Conservation (phyloP, 53 echinoderm and acorn worm species). For the Henricia sp. region DNA sequence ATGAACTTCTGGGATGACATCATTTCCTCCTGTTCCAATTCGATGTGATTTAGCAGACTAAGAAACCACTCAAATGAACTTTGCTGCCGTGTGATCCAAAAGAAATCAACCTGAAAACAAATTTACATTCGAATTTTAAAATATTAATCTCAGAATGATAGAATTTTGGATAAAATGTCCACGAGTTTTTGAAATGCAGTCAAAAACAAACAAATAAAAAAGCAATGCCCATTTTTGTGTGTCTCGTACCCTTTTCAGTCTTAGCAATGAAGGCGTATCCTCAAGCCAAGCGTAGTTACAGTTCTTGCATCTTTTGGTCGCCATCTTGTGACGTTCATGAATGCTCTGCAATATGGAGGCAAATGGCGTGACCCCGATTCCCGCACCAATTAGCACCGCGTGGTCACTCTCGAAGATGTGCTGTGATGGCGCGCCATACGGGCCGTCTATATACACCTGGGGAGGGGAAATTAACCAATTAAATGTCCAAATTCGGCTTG, state of each 20-base stretch:
- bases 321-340: slow-evolving; percentile 88
- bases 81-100: slow-evolving; percentile 97
- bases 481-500: no score
- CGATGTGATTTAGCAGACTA: slow-evolving; percentile 87
- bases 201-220: background rate
- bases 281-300: slow-evolving; percentile 81
- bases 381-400: slow-evolving; percentile 92
- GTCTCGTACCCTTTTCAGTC: slow-evolving; percentile 66
- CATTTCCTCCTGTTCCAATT: slow-evolving; percentile 87
- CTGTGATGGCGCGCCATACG: slow-evolving; percentile 95
- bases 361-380: slow-evolving; percentile 95
- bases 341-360: slow-evolving; percentile 98
- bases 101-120: slow-evolving; percentile 86
- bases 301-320: slow-evolving; percentile 71
- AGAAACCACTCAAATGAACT: slow-evolving; percentile 98
- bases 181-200: no score
- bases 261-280: slow-evolving; percentile 62
- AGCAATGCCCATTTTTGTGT: background rate
- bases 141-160: no score
- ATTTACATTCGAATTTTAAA: slow-evolving; percentile 2
- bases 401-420: slow-evolving; percentile 94
- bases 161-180: background rate
- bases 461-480: slow-evolving; percentile 1
- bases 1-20: slow-evolving; percentile 76
- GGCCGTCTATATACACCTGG: slow-evolving; percentile 90